Conservation (phyloP, 2,797 vertebrate genomes). For the Falco peregrinus region DNA sequence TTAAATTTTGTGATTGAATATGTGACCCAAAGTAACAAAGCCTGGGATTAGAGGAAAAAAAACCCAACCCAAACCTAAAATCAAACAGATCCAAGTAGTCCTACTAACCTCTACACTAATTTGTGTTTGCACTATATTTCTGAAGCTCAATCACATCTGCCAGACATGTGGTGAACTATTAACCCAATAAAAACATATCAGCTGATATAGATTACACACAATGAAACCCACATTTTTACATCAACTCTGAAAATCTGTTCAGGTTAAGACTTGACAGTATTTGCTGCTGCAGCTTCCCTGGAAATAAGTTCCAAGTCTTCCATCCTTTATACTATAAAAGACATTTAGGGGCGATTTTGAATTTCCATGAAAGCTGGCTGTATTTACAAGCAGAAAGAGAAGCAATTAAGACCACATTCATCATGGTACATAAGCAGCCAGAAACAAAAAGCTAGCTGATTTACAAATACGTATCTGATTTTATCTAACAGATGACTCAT, state of each 20-base stretch:
- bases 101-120: too few species aligned
- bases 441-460: background rate
- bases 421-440: background rate
- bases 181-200: background rate
- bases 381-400: background rate
- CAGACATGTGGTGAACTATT: background rate
- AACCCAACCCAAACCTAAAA: accelerated
- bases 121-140: background rate
- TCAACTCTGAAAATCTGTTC: background rate
- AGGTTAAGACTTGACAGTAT: background rate
- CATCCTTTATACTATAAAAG: background rate
- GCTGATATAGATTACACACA: too few species aligned
- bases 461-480: accelerated
- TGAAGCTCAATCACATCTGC: background rate
- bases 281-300: background rate
- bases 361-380: background rate
- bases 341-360: background rate
- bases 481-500: too few species aligned
- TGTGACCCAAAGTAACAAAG: background rate
- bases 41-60: background rate
- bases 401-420: background rate
- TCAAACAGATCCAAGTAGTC: background rate
- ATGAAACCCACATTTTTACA: background rate
- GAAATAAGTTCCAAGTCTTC: background rate
- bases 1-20: background rate